Evolutionary conservation across 1,140 invertebrate species (phyloP), one percentile per base, ranked within the genome.

Genomic region (Eurytemora carolleeae): DNA sequence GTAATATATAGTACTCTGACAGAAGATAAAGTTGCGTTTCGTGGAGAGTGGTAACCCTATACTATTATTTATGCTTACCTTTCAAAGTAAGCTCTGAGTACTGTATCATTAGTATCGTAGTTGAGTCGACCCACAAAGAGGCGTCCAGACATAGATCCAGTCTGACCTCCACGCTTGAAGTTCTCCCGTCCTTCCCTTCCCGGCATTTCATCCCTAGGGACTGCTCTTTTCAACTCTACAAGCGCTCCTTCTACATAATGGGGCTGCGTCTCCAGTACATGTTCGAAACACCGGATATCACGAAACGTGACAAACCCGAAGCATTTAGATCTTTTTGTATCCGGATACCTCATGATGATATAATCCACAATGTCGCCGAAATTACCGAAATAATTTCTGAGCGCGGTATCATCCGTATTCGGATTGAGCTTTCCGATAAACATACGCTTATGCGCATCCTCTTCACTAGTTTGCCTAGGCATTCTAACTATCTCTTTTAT

Each of bases 351-450:
- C 93, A 98, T 97, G 0, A 98, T 93, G 19, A 98, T 89, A 24
- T 92, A 89, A 75, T 98, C 94, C 0, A 93, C 86, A 65, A 98
- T 89, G 70, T 93, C 89, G 23, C 95, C 95, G 86, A 86, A 98
- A 78, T 95, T 82, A 68, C 86, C 84, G 75, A 96, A 98, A 75
- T 95, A 90, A 63, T 83, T 82, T 69, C 91, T 92, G 1, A 98
- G 72, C n/a, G n/a, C n/a, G n/a, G n/a, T n/a, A n/a, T n/a, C n/a
- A n/a, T n/a, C n/a, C n/a, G n/a, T n/a, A n/a, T n/a, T n/a, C n/a
- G n/a, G n/a, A n/a, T n/a, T n/a, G n/a, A n/a, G n/a, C n/a, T n/a
- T n/a, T n/a, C n/a, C n/a, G n/a, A n/a, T n/a, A n/a, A n/a, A n/a
- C n/a, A n/a, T n/a, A n/a, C n/a, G n/a, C n/a, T n/a, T n/a, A n/a